Conservation (phyloP, 1,140 invertebrate species). For the Diplogasteroides magnus region DNA sequence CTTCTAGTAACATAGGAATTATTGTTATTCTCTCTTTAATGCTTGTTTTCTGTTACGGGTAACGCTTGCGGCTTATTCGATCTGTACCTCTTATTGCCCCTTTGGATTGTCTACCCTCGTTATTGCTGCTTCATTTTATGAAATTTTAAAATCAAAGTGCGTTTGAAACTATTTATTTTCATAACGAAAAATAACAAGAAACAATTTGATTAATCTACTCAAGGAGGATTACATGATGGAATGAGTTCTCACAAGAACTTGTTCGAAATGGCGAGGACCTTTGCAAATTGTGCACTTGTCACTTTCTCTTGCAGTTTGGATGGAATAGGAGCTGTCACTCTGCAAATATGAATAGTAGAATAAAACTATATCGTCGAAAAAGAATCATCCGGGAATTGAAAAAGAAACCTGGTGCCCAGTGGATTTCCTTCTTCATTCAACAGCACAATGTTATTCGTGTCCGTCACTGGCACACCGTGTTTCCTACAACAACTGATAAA, state of each 20-base stretch:
- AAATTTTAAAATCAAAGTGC: too few relatives aligned
- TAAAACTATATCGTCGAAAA: constrained; percentile 57
- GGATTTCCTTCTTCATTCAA: constrained; percentile 59
- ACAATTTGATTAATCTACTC: too few relatives aligned
- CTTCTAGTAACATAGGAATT: too few relatives aligned
- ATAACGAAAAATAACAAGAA: too few relatives aligned
- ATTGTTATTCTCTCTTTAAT: too few relatives aligned
- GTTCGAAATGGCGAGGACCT: constrained; percentile 83
- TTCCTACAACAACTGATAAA: constrained; percentile 60
- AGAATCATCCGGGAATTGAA: constrained; percentile 1
- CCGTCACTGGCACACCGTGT: constrained; percentile 79
- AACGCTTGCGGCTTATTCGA: too few relatives aligned
- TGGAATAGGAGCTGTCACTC: constrained; percentile 89
- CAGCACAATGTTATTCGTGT: constrained; percentile 91
- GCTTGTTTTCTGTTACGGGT: too few relatives aligned
- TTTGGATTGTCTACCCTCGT: too few relatives aligned
- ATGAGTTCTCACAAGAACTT: constrained; percentile 71
- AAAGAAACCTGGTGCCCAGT: constrained; percentile 3
- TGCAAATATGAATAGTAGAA: constrained; percentile 82
- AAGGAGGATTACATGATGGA: too few relatives aligned
- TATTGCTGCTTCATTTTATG: too few relatives aligned
- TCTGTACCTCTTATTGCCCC: too few relatives aligned
- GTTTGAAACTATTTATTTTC: too few relatives aligned
- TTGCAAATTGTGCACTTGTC: constrained; percentile 76
- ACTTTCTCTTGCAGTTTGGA: constrained; percentile 79